Base-by-base conservation (phyloP, 2,888 invertebrate species). In the Ecdyonurus torrentis region DNA sequence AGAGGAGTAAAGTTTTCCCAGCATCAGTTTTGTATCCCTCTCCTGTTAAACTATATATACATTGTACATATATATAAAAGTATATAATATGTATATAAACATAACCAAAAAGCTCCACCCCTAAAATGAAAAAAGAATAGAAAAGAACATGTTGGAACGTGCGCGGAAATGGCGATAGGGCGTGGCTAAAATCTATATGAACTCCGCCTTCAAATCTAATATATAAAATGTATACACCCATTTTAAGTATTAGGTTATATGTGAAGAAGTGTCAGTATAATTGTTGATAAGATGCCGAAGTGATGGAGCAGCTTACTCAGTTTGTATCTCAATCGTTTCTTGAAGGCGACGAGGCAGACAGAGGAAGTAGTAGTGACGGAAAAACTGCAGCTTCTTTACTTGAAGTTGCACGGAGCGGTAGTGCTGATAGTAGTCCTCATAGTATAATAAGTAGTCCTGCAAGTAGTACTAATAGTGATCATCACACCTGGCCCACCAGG, bases 251-350 rank as follows among this genome's bases (percentile, higher is more conserved):
- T 37, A 10, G 7, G 37, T 37, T 37, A 10, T 37, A n/a, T n/a
- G n/a, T n/a, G n/a, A n/a, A n/a, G n/a, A n/a, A 37, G 37, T 15
- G 37, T 37, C 37, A 37, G 37, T 37, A 15, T 37, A 37, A 37
- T 37, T 37, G 37, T 37, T 37, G 37, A 37, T 37, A 37, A 37
- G 37, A 37, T 37, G 37, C 37, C 37, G 37, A 37, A 69, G 75
- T 74, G 76, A 91, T 91, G 91, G 91, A 91, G 79, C 89, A 91
- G 80, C 82, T 91, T 76, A 88, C 91, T 72, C 89, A 90, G 80
- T 91, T 91, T 80, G 91, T 91, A 73, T 89, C 89, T 71, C 90
- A 90, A 78, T 89, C 90, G 66, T 87, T 91, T 76, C 87, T 87
- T 59, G 70, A 65, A 52, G 64, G 65, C 3, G 61, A 60, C n/a